Conservation (phyloP, 2,797 vertebrate species). For the Platyrinchus mystaceus region DNA sequence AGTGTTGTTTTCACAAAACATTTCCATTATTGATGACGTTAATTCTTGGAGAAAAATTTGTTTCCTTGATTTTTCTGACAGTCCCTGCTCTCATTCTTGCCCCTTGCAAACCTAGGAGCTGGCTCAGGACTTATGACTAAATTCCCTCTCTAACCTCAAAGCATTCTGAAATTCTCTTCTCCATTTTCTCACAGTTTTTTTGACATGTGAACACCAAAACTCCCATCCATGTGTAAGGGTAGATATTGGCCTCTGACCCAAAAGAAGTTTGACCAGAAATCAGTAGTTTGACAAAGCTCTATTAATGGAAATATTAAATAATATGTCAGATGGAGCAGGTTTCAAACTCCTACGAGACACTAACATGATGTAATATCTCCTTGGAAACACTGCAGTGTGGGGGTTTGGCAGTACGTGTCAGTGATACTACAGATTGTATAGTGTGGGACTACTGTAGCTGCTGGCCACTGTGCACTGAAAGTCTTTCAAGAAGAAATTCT, state of each 20-base stretch:
- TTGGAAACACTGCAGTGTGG: constrained; percentile 50
- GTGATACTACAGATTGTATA: not conserved
- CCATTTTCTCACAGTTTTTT: not conserved
- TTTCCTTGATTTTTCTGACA: not conserved
- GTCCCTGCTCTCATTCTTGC: not conserved
- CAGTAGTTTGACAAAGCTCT: not conserved
- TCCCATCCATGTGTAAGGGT: not conserved
- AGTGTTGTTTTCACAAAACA: not conserved
- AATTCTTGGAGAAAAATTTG: not conserved
- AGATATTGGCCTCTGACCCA: not conserved
- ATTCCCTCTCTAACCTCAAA: not conserved
- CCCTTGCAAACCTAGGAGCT: not conserved
- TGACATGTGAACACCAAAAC: not conserved
- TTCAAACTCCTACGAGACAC: not conserved
- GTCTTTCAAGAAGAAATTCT: not conserved
- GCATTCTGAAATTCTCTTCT: not conserved
- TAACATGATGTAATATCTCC: constrained; percentile 50
- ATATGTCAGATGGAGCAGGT: not conserved
- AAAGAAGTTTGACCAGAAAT: not conserved
- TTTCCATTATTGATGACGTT: not conserved
- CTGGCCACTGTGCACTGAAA: not conserved
- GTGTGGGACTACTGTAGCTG: not conserved
- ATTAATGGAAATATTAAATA: constrained; percentile 10
- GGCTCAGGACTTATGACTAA: not conserved
- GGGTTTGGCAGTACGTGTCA: not conserved